Evolutionary conservation across 2,888 invertebrate species (phyloP), one percentile per base, ranked within the genome.

Genomic region (Nemoura dubitans): DNA sequence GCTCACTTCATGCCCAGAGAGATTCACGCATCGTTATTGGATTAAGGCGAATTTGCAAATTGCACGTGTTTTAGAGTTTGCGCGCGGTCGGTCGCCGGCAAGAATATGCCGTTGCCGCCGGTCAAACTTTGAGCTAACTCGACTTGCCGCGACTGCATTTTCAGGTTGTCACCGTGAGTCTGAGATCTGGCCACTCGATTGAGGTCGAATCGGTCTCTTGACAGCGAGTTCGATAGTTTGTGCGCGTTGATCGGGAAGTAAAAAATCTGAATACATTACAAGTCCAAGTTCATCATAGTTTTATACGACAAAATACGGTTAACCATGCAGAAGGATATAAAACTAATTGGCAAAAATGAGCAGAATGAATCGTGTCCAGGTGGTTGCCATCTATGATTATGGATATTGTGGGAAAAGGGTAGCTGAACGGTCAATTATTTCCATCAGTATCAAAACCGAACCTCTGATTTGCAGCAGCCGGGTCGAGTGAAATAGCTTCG

Each of bases 241-340:
- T 59, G 59, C 59, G 2, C 59, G 3, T 59, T 59, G 59, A 59
- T 21, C 10, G 59, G 21, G 14, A 21, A 59, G 2, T 16, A 59
- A 59, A 59, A 59, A 59, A 59, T 59, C 59, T 59, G 59, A 59
- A 59, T 59, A 59, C 59, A 59, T 59, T 21, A 59, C 59, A 59
- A 1, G 59, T 59, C 21, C 16, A 59, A 59, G 21, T 59, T 59
- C 59, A 59, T 59, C 14, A 10, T 59, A 59, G 59, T 59, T 59
- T 59, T 59, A n/a, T n/a, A 59, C 59, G 59, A 59, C 59, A 59
- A 59, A 59, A 59, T 21, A 59, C 59, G 59, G 2, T 16, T 10
- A 16, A 59, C 59, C 59, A 14, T 59, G 14, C n/a, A n/a, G 14
- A 59, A 59, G 59, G 59, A 6, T 16, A 59, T 59, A 14, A 21